Base-by-base conservation (phyloP, 1,140 invertebrate genomes). In the Plodia interpunctella region DNA sequence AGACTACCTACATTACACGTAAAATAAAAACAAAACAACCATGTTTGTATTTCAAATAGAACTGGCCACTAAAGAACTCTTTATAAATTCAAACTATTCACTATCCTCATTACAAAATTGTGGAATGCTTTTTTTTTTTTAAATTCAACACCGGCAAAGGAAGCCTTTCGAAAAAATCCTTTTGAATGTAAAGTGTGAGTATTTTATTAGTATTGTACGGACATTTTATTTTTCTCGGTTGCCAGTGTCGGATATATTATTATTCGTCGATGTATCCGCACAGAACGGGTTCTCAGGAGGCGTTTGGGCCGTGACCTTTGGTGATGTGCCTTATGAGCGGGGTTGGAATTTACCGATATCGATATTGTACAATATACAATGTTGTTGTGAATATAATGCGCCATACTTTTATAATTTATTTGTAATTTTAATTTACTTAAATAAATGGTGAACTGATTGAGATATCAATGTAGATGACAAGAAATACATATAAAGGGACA, bases 301-400 rank as follows among this genome's bases (percentile, higher is more conserved):
- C 74, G 78, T 76, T 78, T 82, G 72, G 79, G 77, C 79, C 83
- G 83, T 86, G 83, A 86, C 83, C 83, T 80, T 78, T 86, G 74
- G 72, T 19, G 74, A 61, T 65, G 79, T 38, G 56, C 17, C 13
- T 44, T 17, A 17, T 35, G 25, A 15, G 50, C 49, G 53, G 20
- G 28, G 30, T 57, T n/a, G 10, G 11, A 6, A n/a, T 28, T 10
- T 69, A 59, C 72, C 70, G 66, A 76, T 68, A 70, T 76, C 68
- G 71, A 44, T n/a, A 2, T 15, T 44, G 30, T 10, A 9, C 30
- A 5, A 32, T 9, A 32, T 25, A 25, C 6, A n/a, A n/a, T n/a
- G n/a, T n/a, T n/a, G n/a, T n/a, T n/a, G n/a, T n/a, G n/a, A n/a
- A n/a, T n/a, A n/a, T n/a, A n/a, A n/a, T n/a, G n/a, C n/a, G n/a